Evolutionary conservation across 2,113 vertebrate species (phyloP).

Genomic region (Neotragus pygmaeus): DNA sequence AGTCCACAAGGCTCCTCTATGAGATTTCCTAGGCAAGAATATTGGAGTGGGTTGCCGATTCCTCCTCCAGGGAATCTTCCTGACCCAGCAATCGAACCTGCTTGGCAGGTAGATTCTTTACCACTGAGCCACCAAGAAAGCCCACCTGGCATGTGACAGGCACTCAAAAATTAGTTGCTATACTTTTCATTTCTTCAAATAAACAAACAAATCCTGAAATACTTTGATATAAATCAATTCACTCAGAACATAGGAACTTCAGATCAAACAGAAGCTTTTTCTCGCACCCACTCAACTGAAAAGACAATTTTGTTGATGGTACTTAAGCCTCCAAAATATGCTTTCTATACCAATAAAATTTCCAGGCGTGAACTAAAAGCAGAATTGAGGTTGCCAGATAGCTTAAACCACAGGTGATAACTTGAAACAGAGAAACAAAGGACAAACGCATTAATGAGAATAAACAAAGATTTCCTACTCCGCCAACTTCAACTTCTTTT

Average conservation of each 20-base stretch:
- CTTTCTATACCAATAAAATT: neutral
- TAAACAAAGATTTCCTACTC: constrained; percentile 4
- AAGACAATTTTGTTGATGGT: neutral
- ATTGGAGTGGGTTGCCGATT: neutral
- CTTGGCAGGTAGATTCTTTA: neutral
- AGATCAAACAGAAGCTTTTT: constrained; percentile 15
- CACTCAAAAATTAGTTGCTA: neutral
- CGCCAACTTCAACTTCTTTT: constrained; percentile 25
- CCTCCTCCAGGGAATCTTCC: neutral
- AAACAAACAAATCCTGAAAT: neutral
- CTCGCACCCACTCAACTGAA: neutral
- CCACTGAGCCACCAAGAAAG: neutral
- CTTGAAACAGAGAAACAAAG: neutral
- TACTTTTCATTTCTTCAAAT: neutral
- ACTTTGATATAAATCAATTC: neutral
- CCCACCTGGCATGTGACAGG: neutral
- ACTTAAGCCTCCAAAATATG: neutral
- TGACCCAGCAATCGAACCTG: neutral
- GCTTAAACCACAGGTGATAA: neutral
- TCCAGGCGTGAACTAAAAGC: constrained; percentile 8
- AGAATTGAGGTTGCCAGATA: neutral
- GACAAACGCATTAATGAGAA: constrained; percentile 9
- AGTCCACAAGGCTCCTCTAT: neutral
- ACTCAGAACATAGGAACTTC: neutral
- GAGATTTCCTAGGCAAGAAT: neutral